A percentile compares a stretch with the other conserved stretches of the same genome.
Conservation (phyloP, 2,113 vertebrate genomes). For the Grammomys surdaster region DNA sequence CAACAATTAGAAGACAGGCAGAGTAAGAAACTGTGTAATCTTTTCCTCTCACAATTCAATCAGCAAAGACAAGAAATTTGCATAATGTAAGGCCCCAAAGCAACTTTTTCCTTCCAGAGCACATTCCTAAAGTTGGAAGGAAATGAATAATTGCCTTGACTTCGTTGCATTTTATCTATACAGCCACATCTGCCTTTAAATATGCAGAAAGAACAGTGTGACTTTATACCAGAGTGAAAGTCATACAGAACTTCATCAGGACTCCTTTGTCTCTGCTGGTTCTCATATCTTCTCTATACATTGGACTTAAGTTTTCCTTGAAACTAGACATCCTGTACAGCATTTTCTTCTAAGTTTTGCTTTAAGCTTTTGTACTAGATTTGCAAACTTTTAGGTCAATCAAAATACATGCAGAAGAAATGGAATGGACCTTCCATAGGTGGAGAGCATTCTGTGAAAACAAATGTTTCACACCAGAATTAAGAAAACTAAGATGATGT, state of each 20-base stretch:
- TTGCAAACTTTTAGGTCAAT: constrained; percentile 42
- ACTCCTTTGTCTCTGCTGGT: not conserved
- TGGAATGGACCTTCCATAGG: not conserved
- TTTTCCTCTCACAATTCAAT: constrained; percentile 67
- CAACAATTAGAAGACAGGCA: constrained; percentile 59
- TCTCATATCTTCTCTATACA: not conserved
- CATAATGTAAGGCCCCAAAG: constrained; percentile 49
- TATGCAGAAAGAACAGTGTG: constrained; percentile 36
- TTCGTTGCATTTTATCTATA: constrained; percentile 27
- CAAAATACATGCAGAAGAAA: constrained; percentile 22
- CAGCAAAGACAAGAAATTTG: constrained; percentile 61
- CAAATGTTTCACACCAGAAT: not conserved
- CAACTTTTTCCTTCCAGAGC: constrained; percentile 8
- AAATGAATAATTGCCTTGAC: constrained; percentile 53
- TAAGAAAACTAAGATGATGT: not conserved
- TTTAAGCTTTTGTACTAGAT: constrained; percentile 9
- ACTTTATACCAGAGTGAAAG: not conserved
- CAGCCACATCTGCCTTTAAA: constrained; percentile 63
- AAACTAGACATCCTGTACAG: not conserved
- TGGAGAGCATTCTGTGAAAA: not conserved
- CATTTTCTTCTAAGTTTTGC: constrained; percentile 16
- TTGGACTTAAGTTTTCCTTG: not conserved
- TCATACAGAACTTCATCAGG: not conserved
- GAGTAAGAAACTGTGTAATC: constrained; percentile 26
- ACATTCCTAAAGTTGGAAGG: constrained; percentile 8